These are phyloP conservation scores for Agriopis leucophaearia DNA, from an alignment of 2,888 invertebrate genomes.

Conservation along the genomic window DNA sequence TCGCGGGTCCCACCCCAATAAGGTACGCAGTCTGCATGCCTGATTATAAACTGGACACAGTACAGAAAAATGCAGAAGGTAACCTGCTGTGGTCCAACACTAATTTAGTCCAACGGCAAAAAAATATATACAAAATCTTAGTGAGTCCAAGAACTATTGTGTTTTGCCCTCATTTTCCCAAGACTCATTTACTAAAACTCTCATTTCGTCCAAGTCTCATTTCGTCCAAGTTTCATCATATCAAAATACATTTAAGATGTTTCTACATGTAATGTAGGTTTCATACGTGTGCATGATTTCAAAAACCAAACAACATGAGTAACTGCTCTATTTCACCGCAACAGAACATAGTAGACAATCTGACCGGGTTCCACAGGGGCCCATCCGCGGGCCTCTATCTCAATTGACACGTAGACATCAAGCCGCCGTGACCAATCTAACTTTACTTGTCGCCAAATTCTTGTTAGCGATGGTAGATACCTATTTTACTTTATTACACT, in stretches of 20 bases:
- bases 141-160: too few relatives aligned
- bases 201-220: too few relatives aligned
- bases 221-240: too few relatives aligned
- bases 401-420: slow-evolving; percentile 4
- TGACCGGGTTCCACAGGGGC: neutral
- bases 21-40: slow-evolving; percentile 27
- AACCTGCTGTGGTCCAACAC: too few relatives aligned
- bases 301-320: neutral
- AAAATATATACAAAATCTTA: too few relatives aligned
- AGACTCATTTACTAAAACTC: too few relatives aligned
- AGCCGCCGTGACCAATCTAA: slow-evolving; percentile 7
- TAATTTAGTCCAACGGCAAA: too few relatives aligned
- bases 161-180: too few relatives aligned
- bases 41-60: slow-evolving; percentile 6
- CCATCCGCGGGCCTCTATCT: slow-evolving; percentile 9
- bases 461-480: neutral
- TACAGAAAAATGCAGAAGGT: neutral
- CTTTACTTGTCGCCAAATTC: neutral
- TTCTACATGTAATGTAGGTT: too few relatives aligned
- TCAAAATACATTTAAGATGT: too few relatives aligned
- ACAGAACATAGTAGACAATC: neutral
- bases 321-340: neutral
- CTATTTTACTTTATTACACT: neutral
- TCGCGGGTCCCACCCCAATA: slow-evolving; percentile 26
- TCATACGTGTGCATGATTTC: neutral